Conservation (phyloP, 2,113 vertebrate genomes). For the Scomber scombrus region DNA sequence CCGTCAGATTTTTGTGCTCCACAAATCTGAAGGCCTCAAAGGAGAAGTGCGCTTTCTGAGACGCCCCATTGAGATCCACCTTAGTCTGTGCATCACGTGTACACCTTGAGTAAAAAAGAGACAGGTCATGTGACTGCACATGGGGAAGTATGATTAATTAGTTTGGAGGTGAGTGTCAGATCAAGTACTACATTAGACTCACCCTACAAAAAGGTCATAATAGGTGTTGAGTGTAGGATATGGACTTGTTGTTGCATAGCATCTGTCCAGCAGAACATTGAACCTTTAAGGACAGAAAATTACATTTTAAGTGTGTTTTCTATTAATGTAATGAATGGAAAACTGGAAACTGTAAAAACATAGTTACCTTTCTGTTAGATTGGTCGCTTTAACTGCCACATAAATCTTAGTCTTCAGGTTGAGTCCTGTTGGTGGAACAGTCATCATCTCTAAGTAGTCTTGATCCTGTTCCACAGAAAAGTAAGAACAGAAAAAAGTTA, state of each 20-base stretch:
- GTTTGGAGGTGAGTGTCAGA: background rate
- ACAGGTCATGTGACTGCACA: background rate
- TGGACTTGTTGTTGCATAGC: constrained; percentile 77
- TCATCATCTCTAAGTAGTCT: background rate
- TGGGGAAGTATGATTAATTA: background rate
- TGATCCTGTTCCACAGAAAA: constrained; percentile 57
- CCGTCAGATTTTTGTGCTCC: constrained; percentile 71
- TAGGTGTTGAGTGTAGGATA: constrained; percentile 24
- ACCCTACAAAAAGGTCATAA: constrained; percentile 87
- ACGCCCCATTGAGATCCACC: constrained; percentile 69
- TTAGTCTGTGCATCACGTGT: constrained; percentile 76
- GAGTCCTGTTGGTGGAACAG: constrained; percentile 73
- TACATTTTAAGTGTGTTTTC: background rate
- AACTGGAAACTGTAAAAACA: background rate
- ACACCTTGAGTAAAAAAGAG: constrained; percentile 67
- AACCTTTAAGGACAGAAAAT: constrained; percentile 70
- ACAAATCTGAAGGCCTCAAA: constrained; percentile 87
- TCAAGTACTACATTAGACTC: constrained; percentile 50
- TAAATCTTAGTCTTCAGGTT: constrained; percentile 83
- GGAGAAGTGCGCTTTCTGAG: constrained; percentile 76
- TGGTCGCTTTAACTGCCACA: constrained; percentile 79
- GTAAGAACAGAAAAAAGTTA: background rate
- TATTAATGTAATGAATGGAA: background rate
- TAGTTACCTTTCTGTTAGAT: constrained; percentile 80
- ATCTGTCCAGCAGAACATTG: constrained; percentile 85